phyloP scores from a whole-genome alignment of 2,113 vertebrate species.

The Labrus mixtus region DNA sequence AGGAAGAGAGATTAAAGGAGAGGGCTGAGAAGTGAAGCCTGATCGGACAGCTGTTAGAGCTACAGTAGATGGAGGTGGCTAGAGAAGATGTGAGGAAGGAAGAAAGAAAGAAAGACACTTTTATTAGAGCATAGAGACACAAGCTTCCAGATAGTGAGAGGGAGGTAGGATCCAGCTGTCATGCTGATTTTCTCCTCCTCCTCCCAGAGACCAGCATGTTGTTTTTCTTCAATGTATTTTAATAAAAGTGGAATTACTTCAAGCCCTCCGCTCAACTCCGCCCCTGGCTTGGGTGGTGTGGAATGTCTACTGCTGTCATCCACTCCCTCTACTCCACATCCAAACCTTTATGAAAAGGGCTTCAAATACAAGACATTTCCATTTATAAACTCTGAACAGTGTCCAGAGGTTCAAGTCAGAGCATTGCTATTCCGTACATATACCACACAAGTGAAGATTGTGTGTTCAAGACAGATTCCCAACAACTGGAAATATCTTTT shows the following conservation, averaged over 20 bases:
- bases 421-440: no score
- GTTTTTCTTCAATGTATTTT: constrained; percentile 82
- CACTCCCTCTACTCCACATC: constrained; percentile 10
- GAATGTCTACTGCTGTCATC: constrained; percentile 77
- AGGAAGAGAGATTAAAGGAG: constrained; percentile 60
- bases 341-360: constrained; percentile 31
- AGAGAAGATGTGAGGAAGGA: background rate
- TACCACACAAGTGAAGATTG: no score
- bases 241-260: constrained; percentile 86
- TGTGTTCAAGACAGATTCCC: no score
- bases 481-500: no score
- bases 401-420: background rate
- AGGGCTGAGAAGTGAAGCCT: constrained; percentile 34
- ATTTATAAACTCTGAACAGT: background rate
- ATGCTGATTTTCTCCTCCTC: constrained; percentile 65
- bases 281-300: constrained; percentile 63
- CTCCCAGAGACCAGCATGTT: constrained; percentile 53
- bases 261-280: constrained; percentile 39
- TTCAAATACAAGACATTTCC: constrained; percentile 18
- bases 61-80: constrained; percentile 3
- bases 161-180: constrained; percentile 44
- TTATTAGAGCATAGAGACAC: constrained; percentile 42
- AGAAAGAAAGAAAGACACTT: constrained; percentile 28
- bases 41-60: constrained; percentile 48
- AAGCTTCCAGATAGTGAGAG: constrained; percentile 37